Base-by-base conservation (phyloP, 2,888 invertebrate species). In the Heliconius charithonia region DNA sequence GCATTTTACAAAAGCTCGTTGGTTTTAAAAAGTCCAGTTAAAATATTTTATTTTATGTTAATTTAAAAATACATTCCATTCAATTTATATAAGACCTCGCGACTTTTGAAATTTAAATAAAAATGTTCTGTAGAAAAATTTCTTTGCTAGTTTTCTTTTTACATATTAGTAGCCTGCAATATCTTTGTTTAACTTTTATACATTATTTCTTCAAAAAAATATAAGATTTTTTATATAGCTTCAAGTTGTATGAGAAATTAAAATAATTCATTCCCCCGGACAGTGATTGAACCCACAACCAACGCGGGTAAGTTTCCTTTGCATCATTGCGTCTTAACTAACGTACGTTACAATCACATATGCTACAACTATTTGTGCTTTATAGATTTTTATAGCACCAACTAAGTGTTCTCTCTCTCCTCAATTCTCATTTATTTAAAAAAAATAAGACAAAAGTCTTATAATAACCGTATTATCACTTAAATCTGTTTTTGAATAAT, bases 401-500 rank as follows among this genome's bases (percentile, higher is more conserved):
- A 7, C 51, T 51, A 19, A 51, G 51, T 19, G 19, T 51, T 3
- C 22, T 22, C 32, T 37, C 32, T 37, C 32, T 37, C 32, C 32
- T 37, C 19, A 51, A 51, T 19, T 51, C 7, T 7, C 2, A 19
- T 51, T 19, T 7, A 7, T 51, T 51, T 51, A 51, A 7, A 51
- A 51, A 22, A 22, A 22, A 3, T 7, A 19, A 22, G 27, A 63
- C 16, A 9, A 62, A n/a, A 12, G 3, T 62, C 12, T 37, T 13
- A 37, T 41, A 32, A n/a, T 25, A 67, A 67, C n/a, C 37, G 0
- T 7, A 13, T 56, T 51, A 63, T 45, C 25, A 51, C 10, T 76
- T 62, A 29, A 76, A 77, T 65, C 77, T 29, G 65, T 77, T 77
- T 77, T 65, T 1, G 10, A 65, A 65, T n/a, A 70, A 70, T 76